Conservation (phyloP, 2,113 vertebrate species). For the Catharus minimus region DNA sequence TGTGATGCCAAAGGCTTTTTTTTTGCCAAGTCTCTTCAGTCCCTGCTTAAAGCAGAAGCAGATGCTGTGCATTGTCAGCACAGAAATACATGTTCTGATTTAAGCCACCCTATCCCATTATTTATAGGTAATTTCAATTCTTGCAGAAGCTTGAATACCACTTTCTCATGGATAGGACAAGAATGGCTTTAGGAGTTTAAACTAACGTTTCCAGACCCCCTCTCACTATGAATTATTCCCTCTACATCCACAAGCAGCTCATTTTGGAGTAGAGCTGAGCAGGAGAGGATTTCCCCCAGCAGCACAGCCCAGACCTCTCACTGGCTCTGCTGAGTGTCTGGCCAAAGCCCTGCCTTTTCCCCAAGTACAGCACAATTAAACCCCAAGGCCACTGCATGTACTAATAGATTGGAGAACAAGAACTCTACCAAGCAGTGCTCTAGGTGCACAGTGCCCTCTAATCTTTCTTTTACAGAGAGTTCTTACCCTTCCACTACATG, state of each 20-base stretch:
- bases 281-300: not conserved
- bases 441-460: not conserved
- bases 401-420: not conserved
- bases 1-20: conserved; percentile 34
- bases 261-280: not conserved
- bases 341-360: not conserved
- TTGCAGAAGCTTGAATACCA: conserved; percentile 4
- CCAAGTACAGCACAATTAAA: not conserved
- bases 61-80: conserved; percentile 36
- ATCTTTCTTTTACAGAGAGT: not conserved
- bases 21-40: conserved; percentile 43
- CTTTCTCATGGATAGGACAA: not conserved
- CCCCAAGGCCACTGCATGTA: not conserved
- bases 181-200: not conserved
- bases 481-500: not conserved
- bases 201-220: not conserved
- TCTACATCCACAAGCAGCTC: not conserved
- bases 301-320: not conserved
- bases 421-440: not conserved
- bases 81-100: conserved; percentile 43
- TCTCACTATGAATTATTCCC: not conserved
- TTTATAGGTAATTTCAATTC: conserved; percentile 36
- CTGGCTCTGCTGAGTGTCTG: not conserved
- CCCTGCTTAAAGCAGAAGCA: conserved; percentile 56
- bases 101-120: conserved; percentile 1